Base-by-base conservation (phyloP, 1,140 invertebrate genomes). In the Scaptodrosophila lebanonensis region DNA sequence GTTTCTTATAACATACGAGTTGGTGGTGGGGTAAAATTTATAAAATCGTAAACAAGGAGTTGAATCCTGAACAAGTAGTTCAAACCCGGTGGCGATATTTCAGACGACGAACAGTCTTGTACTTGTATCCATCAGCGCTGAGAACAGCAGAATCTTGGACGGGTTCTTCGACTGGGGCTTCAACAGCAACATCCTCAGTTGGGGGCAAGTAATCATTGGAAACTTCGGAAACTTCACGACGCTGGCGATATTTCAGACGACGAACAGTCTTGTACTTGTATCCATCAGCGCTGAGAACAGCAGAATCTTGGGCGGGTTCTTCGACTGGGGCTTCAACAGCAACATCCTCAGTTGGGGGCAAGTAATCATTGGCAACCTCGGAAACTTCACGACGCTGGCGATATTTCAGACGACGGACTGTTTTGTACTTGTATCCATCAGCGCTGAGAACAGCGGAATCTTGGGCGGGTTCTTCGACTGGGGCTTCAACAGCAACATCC, bases 321-420 rank as follows among this genome's bases (percentile, higher is more conserved):
- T 65, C 54, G 7, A 54, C 25, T 0, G 43, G 35, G 11, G 18
- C 59, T 5, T 53, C 45, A 1, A 43, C 6, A 0, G 16, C 27
- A 8, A 30, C 25, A 9, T 76, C 65, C 33, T 76, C 67, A 5
- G 59, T 13, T 3, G 71, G 71, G 5, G 70, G 70, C 32, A 75
- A 32, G 36, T 75, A 75, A 0, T 75, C 71, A 32, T 60, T 73
- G 42, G 58, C 58, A 17, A 73, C 60, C 40, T 79, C 70, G 0
- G 66, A 63, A 0, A 82, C 67, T 68, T 82, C 75, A 59, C 75
- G 75, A 38, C 75, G 75, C 2, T 76, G 75, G 3, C 75, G 71
- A 32, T 62, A 63, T 32, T 71, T 75, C 27, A 68, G 33, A 3
- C 70, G 71, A 11, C 67, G 71, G 0, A 82, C 71, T 7, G 71